Evolutionary conservation across 37 sponge, comb jelly and placozoan species (phyloP), one percentile per base, ranked within the genome.

Genomic region (Chondrilla cf. caribensis): DNA sequence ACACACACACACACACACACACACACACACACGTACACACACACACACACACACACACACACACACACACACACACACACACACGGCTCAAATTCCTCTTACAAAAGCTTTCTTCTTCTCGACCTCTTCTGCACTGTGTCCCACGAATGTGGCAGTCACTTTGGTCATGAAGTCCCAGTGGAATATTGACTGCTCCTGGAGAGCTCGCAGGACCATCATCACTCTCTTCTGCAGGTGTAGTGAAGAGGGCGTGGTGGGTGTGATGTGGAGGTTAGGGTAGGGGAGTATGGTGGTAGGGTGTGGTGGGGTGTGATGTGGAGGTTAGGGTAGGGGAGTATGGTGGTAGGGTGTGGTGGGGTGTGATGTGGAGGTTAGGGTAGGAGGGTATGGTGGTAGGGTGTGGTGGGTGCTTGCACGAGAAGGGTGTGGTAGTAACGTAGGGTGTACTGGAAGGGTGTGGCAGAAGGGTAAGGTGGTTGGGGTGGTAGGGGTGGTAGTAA

Each of bases 101-200:
- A 91, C 93, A 86, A 92, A 92, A 8, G 93, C 93, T 55, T 83
- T 88, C 82, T 86, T 89, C 78, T 92, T 92, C 84, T 90, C 91
- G 24, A 88, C 24, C 60, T 94, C 95, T 35, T 94, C 91, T 2
- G 70, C 71, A 7, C 84, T 82, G 75, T 87, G 83, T 35, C 97
- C 97, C 33, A 93, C 54, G 79, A 97, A 97, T 11, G 84, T 87
- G 28, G 83, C 77, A 29, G 84, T 84, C 36, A 97, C 72, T 55
- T 89, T 89, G 57, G 89, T 86, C 65, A 97, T 71, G 31, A 87
- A 87, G 60, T 91, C 88, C 55, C 84, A 90, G 67, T 91, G 93
- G 73, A 85, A 97, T 29, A 97, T 79, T 0, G 90, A 86, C 87
- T 90, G 83, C 54, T 84, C 85, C 47, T 91, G 86, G 89, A 92